phyloP scores from a whole-genome alignment of 2,888 invertebrate genomes.

The Oxytorus armatus region DNA sequence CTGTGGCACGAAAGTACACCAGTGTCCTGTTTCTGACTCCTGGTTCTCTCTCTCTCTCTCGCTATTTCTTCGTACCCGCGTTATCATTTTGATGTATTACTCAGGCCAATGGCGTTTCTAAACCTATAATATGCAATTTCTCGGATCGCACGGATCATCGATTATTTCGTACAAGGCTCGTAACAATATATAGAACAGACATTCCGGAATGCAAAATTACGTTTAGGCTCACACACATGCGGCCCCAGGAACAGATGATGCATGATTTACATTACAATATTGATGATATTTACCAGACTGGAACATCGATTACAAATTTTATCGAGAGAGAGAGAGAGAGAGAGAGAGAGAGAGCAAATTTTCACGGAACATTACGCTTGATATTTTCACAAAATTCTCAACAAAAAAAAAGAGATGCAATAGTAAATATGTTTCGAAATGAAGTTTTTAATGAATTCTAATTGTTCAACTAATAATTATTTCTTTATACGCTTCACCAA shows the following conservation, averaged over 20 bases:
- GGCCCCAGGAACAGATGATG: slow-evolving; percentile 33
- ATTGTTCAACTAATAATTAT: too few relatives aligned
- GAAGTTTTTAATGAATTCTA: too few relatives aligned
- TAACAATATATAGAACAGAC: slow-evolving; percentile 20
- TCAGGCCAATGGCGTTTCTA: slow-evolving; percentile 17
- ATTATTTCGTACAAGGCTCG: slow-evolving; percentile 63
- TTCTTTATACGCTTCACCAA: too few relatives aligned
- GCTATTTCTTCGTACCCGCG: not conserved
- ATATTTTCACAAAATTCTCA: too few relatives aligned
- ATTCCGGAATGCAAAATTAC: slow-evolving; percentile 42
- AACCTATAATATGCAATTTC: slow-evolving; percentile 36
- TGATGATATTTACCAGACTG: slow-evolving; percentile 71
- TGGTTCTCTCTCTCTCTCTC: too few relatives aligned
- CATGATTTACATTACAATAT: slow-evolving; percentile 62
- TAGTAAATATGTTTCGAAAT: not conserved
- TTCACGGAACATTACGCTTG: slow-evolving; percentile 3
- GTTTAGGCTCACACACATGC: slow-evolving; percentile 28
- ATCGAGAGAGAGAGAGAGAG: slow-evolving; percentile 20
- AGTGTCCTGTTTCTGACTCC: slow-evolving; percentile 21
- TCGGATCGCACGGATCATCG: slow-evolving; percentile 57
- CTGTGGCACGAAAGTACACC: slow-evolving; percentile 25
- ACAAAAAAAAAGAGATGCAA: not conserved
- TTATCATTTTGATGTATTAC: slow-evolving; percentile 32
- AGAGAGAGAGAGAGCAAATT: slow-evolving; percentile 41
- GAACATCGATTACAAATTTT: slow-evolving; percentile 66